Conservation (phyloP, 2,113 vertebrate species). For the Nothobranchius furzeri region DNA sequence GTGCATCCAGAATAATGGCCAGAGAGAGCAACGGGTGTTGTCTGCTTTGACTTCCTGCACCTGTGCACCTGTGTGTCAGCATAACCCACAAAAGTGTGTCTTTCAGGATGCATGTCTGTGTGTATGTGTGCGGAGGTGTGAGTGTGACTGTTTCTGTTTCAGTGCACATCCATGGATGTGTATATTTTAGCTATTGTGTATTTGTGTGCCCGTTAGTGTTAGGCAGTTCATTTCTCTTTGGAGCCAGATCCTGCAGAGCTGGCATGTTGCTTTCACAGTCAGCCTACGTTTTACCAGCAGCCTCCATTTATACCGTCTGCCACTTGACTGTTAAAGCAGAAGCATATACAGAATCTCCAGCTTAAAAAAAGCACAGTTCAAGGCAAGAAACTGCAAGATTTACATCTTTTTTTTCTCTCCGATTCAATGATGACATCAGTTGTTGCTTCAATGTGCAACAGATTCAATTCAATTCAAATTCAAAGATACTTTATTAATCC, state of each 20-base stretch:
- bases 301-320: slow-evolving; percentile 70
- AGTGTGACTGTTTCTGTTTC: slow-evolving; percentile 7
- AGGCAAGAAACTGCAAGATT: not conserved
- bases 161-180: slow-evolving; percentile 8
- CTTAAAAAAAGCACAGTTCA: slow-evolving; percentile 15
- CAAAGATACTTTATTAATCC: no score
- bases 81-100: slow-evolving; percentile 2
- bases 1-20: not conserved
- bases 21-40: slow-evolving; percentile 32
- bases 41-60: slow-evolving; percentile 5
- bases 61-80: slow-evolving; percentile 1
- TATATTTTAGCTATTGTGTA: slow-evolving; percentile 4
- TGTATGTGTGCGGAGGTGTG: not conserved
- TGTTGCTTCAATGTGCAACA: not conserved
- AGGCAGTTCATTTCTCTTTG: slow-evolving; percentile 35
- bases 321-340: slow-evolving; percentile 36
- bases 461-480: not conserved
- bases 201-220: slow-evolving; percentile 8
- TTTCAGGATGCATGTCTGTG: not conserved
- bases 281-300: slow-evolving; percentile 61
- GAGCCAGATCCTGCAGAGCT: slow-evolving; percentile 63
- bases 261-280: slow-evolving; percentile 64
- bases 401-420: not conserved
- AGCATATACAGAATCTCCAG: slow-evolving; percentile 28
- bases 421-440: not conserved